These are phyloP conservation scores for Lasioglossum villosulum DNA, from an alignment of 2,888 invertebrate species.

Conservation along the genomic window DNA sequence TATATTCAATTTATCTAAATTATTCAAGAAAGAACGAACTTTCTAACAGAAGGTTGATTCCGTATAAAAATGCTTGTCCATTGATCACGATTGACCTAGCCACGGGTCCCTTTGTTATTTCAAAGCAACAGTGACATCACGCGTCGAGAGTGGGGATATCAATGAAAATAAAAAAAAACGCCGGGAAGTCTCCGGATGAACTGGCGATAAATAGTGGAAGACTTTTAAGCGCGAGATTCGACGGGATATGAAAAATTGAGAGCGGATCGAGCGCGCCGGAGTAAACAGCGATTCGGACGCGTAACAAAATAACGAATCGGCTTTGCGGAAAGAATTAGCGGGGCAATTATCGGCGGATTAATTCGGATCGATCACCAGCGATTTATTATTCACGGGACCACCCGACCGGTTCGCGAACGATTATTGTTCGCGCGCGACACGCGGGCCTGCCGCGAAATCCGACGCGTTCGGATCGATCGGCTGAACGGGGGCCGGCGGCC, in stretches of 20 bases:
- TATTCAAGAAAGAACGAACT: background rate
- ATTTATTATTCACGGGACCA: background rate
- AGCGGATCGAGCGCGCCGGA: background rate
- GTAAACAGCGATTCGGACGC: background rate
- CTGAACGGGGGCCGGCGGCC: slow-evolving; percentile 33
- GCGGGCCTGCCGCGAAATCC: slow-evolving; percentile 1
- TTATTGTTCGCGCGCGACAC: background rate
- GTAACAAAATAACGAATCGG: slow-evolving; percentile 8
- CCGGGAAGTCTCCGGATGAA: background rate
- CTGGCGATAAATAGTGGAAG: background rate
- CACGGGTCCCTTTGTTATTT: too few species aligned
- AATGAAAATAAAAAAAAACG: background rate
- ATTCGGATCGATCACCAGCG: background rate
- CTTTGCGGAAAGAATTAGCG: background rate
- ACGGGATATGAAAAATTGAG: background rate
- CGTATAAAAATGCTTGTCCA: background rate
- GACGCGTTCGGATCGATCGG: slow-evolving; percentile 38
- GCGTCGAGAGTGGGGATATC: background rate
- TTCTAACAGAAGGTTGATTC: background rate
- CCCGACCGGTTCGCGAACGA: background rate
- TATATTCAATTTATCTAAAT: background rate
- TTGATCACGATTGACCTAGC: background rate
- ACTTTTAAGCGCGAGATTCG: background rate
- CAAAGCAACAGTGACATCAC: background rate
- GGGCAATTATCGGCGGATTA: background rate